Evolutionary conservation across 2,797 vertebrate genomes (phyloP), one percentile per base, ranked within the genome.

Genomic region (Enteromius treurensis): DNA sequence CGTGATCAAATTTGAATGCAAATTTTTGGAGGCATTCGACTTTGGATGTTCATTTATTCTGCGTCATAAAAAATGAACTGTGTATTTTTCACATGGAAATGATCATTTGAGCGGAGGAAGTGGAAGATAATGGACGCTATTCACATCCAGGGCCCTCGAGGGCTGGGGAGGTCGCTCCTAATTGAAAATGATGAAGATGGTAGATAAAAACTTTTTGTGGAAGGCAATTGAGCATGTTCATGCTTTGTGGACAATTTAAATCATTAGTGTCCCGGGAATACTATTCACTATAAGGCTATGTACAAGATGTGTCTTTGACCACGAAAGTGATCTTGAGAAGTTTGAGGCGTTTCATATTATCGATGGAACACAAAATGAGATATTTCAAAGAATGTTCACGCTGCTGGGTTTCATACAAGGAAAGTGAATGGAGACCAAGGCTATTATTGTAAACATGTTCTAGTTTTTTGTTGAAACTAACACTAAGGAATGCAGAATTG

Each of bases 1-100:
- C 26, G 83, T 58, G 79, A 88, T 88, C 77, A 84, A 51, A 88
- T 90, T 86, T 86, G 81, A 68, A 90, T 86, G 85, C 84, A 84
- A 86, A 87, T 87, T 65, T 77, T 58, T 42, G 74, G 71, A 80
- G 67, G 58, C 74, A 79, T 79, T 79, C 58, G 45, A 74, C 51
- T 86, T 68, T 5, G 29, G 67, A 51, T 62, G 55, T 79, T 37
- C 45, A 64, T 88, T 87, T 84, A 68, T 87, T 82, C 71, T 51
- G 70, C 42, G 21, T 80, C 77, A 84, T 79, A 79, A 77, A 81
- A 88, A 84, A 75, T 15, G 37, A 77, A 53, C 60, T 60, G 37
- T 51, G 26, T n/a, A 23, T 65, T 79, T 58, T 47, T 77, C 64
- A 70, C 67, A 15, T 69, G 19, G 51, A 77, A 68, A 65, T 15